These are phyloP conservation scores for Sebastes matsubarae DNA, from an alignment of 2,797 vertebrate species.

Conservation along the genomic window DNA sequence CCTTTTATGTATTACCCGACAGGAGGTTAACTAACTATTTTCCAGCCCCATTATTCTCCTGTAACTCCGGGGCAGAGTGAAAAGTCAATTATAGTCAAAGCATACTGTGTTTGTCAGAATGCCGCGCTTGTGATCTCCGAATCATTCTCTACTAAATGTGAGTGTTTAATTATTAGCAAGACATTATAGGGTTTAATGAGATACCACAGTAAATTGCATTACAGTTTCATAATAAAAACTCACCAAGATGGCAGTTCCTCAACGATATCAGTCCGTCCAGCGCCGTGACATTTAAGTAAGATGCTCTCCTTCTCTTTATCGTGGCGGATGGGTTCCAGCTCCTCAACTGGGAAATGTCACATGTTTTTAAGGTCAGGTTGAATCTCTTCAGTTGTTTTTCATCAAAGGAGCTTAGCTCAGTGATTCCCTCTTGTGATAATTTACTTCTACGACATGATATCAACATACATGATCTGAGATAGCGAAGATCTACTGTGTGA, in stretches of 20 bases:
- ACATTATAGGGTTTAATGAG: constrained; percentile 67
- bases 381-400: constrained; percentile 63
- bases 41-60: constrained; percentile 75
- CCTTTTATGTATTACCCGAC: constrained; percentile 74
- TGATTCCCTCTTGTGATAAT: constrained; percentile 50
- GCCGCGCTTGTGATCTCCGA: constrained; percentile 47
- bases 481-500: background rate
- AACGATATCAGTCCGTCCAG: constrained; percentile 52
- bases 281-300: constrained; percentile 74
- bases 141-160: constrained; percentile 63
- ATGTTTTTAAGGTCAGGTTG: constrained; percentile 71
- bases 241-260: constrained; percentile 23
- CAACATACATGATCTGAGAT: constrained; percentile 21
- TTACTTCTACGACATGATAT: constrained; percentile 21
- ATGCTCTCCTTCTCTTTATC: constrained; percentile 59
- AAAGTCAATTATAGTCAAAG: constrained; percentile 77
- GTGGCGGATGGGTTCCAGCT: constrained; percentile 62
- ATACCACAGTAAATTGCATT: constrained; percentile 47
- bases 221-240: constrained; percentile 24
- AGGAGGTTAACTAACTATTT: constrained; percentile 78
- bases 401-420: constrained; percentile 59
- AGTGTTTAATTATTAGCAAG: constrained; percentile 69
- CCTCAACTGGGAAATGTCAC: constrained; percentile 70
- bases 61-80: constrained; percentile 71
- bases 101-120: constrained; percentile 66